Base-by-base conservation (phyloP, 1,140 invertebrate species). In the Cyclargus thomasi region DNA sequence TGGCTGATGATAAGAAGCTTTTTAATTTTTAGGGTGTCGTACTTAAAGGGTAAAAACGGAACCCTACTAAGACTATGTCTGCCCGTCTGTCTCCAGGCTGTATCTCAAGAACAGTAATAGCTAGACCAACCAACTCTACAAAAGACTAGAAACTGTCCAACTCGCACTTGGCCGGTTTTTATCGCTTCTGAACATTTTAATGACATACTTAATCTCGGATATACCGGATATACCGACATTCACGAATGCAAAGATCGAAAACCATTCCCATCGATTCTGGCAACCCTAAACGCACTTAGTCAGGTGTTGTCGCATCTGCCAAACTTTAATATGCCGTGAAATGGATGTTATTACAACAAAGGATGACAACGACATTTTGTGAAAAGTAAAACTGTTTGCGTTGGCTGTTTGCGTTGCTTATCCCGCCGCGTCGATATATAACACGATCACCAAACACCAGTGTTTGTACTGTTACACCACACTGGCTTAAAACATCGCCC, bases 381-480 rank as follows among this genome's bases (percentile, higher is more conserved):
- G 64, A 59, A 66, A 66, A 66, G 55, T 66, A 59, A 59, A 21
- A 66, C 64, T 78, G 74, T 81, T 81, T 77, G 73, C 64, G 29
- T 59, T 69, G 66, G 59, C 53, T 80, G 77, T 84, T 79, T 80
- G 79, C 79, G 74, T 65, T 47, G 47, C 74, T 86, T 79, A 86
- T 85, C 84, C 80, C 71, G 69, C 63, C 69, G 64, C 67, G 74
- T 75, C 73, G 76, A 81, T 85, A 82, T 81, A 85, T 83, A 75
- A 80, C 84, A 86, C 84, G 84, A 79, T 59, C 82, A 74, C 68
- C 76, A 85, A 86, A 86, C 78, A 85, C 8, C 66, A 68, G 62
- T 76, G 76, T 78, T 77, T 76, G 72, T 66, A 64, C 65, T 79
- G 70, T 74, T 74, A 78, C 67, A 72, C 70, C 72, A 72, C 70